phyloP scores from a whole-genome alignment of 2,113 vertebrate genomes.

The cat (Felis catus) region DNA sequence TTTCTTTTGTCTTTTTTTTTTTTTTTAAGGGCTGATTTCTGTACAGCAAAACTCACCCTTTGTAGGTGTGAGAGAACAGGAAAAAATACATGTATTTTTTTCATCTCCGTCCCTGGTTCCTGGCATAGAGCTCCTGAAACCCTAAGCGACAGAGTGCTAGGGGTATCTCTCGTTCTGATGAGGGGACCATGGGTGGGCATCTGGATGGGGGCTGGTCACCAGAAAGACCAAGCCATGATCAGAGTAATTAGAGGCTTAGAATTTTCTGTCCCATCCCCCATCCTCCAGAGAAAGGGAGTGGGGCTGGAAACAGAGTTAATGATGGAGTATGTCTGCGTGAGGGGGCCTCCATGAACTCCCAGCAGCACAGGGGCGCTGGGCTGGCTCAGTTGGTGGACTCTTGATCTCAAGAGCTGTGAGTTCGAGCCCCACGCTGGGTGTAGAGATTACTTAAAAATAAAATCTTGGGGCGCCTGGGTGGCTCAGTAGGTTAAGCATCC shows the following conservation, averaged over 20 bases:
- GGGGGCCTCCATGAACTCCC: neutral
- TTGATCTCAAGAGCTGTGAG: no score
- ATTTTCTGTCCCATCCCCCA: neutral
- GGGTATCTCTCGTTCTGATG: neutral
- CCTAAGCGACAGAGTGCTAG: neutral
- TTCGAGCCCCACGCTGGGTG: no score
- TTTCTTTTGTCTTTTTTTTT: neutral
- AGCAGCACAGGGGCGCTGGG: neutral
- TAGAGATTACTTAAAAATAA: no score
- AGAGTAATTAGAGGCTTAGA: neutral
- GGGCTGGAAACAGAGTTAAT: neutral
- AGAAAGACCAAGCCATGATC: neutral
- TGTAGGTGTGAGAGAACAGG: neutral
- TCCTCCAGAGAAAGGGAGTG: neutral
- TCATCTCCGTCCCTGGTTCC: neutral
- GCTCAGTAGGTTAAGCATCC: no score
- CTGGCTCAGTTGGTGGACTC: no score
- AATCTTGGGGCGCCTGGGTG: no score
- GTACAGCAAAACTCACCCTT: neutral
- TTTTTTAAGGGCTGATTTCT: neutral
- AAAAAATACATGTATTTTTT: neutral
- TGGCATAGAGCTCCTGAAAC: neutral
- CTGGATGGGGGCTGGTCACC: neutral
- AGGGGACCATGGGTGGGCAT: neutral
- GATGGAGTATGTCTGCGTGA: neutral